Conservation (phyloP, 2,888 invertebrate genomes). For the Phengaris arion region DNA sequence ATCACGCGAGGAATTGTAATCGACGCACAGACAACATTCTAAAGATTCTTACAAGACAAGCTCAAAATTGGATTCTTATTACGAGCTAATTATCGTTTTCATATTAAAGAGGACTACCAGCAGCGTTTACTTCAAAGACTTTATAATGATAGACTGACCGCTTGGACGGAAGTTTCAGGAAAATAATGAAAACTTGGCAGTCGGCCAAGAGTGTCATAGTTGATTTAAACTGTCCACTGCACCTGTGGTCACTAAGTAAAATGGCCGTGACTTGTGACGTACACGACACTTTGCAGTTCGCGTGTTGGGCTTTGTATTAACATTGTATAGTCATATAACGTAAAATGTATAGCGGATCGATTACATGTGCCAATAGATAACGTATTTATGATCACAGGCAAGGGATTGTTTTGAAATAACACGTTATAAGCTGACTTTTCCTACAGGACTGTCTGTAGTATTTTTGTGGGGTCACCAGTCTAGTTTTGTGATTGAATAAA, state of each 20-base stretch:
- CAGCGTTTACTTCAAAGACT: background rate
- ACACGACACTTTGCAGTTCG: background rate
- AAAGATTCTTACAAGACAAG: background rate
- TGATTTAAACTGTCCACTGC: conserved; percentile 15
- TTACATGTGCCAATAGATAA: background rate
- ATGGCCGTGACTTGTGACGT: conserved; percentile 6
- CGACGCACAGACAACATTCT: background rate
- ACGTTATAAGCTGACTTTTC: no score
- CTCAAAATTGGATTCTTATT: no score
- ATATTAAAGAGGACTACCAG: no score
- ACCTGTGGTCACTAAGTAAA: conserved; percentile 6
- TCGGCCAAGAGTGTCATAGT: background rate
- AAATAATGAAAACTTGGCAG: conserved; percentile 12
- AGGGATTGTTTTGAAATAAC: background rate
- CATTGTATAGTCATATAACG: background rate
- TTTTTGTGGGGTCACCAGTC: no score
- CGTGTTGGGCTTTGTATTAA: background rate
- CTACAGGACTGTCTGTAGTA: no score
- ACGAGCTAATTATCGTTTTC: no score
- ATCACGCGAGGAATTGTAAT: conserved; percentile 9
- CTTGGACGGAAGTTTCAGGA: background rate
- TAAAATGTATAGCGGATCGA: background rate
- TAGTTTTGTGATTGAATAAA: background rate
- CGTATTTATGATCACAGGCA: background rate
- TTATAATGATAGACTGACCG: conserved; percentile 4